Base-by-base conservation (phyloP, 2,888 invertebrate genomes). In the Leptothorax acervorum region DNA sequence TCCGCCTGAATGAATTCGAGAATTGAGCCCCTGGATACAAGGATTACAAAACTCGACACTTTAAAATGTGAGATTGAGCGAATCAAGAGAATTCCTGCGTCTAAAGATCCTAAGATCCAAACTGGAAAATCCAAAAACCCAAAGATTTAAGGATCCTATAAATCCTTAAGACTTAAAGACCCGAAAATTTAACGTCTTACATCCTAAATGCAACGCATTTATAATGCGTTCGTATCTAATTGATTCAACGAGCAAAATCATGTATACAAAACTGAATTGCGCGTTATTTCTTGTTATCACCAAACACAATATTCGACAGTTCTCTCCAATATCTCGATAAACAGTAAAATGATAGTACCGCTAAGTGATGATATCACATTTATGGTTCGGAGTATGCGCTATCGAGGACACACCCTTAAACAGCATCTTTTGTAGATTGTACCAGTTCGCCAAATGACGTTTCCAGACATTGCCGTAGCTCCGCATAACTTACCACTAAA, bases 401-500 rank as follows among this genome's bases (percentile, higher is more conserved):
- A 88, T 88, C 86, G 83, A 75, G 57, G 86, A 82, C 85, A 63
- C 23, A 48, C 23, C 42, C 87, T 92, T 81, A 91, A 86, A 90
- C 93, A 85, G 93, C 91, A 84, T 95, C 93, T 83, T 95, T 95
- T 18, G 96, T 95, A 74, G 96, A 95, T 95, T 95, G 95, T 91
- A 98, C 95, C 83, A 98, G 95, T 95, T 99, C 99, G 75, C 97
- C 96, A 95, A 99, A 99, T 63, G 99, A 98, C 93, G 97, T 97
- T 94, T 99, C 98, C 93, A 99, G 96, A 95, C 99, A 99, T 94
- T 98, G 98, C 95, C 99, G 99, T 93, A 99, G 96, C 95, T 99
- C 99, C 35, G 98, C 97, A 95, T 98, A 99, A 86, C 98, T 98
- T 87, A 99, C 99, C 87, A 99, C 98, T 91, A 99, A 96, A 86